A percentile compares a stretch with the other conserved stretches of the same genome.
phyloP scores from a whole-genome alignment of 1,140 invertebrate species.

The Pachyrhynchus sulphureomaculatus region DNA sequence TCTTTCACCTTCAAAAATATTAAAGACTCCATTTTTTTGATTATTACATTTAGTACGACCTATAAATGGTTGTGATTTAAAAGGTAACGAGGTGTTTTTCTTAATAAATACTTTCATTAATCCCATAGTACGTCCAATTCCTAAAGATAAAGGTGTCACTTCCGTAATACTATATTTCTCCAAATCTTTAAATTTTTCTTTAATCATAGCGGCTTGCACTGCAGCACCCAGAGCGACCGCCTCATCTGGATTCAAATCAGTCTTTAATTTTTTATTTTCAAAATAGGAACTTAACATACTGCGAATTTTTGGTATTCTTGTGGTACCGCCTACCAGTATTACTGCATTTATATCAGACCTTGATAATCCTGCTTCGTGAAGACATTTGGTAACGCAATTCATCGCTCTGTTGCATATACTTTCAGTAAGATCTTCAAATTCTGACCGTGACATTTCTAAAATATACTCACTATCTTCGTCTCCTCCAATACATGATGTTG shows the following conservation, averaged over 20 bases:
- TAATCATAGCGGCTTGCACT: too few relatives aligned
- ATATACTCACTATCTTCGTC: conserved; percentile 77
- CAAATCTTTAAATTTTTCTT: background rate
- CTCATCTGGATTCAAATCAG: too few relatives aligned
- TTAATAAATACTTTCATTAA: conserved; percentile 15
- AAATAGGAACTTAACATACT: conserved; percentile 54
- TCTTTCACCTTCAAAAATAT: too few relatives aligned
- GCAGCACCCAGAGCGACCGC: conserved; percentile 34
- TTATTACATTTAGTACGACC: too few relatives aligned
- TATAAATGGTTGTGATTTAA: conserved; percentile 33
- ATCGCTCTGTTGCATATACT: conserved; percentile 62
- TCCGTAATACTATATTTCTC: conserved; percentile 15
- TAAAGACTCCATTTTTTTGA: too few relatives aligned
- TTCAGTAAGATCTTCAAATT: conserved; percentile 71
- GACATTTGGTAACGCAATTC: conserved; percentile 11
- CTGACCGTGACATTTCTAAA: conserved; percentile 70
- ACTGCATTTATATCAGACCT: conserved; percentile 57
- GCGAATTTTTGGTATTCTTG: conserved; percentile 63
- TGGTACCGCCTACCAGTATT: conserved; percentile 65
- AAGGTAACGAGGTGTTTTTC: conserved; percentile 19
- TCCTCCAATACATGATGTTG: too few relatives aligned
- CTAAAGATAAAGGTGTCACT: conserved; percentile 28
- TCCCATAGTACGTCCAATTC: background rate
- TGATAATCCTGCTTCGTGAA: conserved; percentile 9
- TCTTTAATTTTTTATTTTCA: conserved; percentile 35